Conservation (phyloP, 2,113 vertebrate species). For the Erythrocebus patas region DNA sequence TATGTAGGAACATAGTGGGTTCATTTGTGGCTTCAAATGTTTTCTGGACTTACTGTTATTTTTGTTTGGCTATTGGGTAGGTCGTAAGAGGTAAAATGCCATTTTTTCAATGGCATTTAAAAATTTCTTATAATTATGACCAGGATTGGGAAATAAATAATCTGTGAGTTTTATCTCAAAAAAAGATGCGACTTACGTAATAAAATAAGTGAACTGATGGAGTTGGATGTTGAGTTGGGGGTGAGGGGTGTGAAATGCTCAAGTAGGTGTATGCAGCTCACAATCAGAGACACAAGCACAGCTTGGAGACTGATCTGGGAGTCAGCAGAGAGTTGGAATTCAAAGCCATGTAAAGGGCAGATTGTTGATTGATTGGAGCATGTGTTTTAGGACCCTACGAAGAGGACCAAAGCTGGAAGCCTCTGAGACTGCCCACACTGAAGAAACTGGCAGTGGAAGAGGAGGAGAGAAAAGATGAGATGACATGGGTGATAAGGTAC, state of each 20-base stretch:
- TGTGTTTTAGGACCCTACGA: fast-evolving
- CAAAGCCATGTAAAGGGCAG: no score
- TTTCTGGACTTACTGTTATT: not conserved
- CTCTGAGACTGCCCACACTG: fast-evolving
- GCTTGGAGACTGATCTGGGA: not conserved
- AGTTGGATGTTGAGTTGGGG: no score
- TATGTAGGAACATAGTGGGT: not conserved
- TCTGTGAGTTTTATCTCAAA: not conserved
- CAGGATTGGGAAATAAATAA: not conserved
- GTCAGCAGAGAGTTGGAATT: not conserved
- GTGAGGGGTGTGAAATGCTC: not conserved
- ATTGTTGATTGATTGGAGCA: no score
- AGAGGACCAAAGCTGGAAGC: not conserved
- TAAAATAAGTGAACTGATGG: not conserved
- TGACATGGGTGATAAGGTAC: not conserved
- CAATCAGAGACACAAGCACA: not conserved
- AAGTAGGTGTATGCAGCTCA: fast-evolving
- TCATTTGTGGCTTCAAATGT: not conserved
- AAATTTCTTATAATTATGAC: not conserved
- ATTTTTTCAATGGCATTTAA: not conserved
- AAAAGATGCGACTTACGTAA: not conserved
- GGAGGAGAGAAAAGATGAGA: no score
- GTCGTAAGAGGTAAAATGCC: not conserved
- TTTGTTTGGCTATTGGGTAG: not conserved
- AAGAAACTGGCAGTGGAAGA: no score